Evolutionary conservation across 2,888 invertebrate genomes (phyloP), one percentile per base, ranked within the genome.

Genomic region (Eilema sororculum): DNA sequence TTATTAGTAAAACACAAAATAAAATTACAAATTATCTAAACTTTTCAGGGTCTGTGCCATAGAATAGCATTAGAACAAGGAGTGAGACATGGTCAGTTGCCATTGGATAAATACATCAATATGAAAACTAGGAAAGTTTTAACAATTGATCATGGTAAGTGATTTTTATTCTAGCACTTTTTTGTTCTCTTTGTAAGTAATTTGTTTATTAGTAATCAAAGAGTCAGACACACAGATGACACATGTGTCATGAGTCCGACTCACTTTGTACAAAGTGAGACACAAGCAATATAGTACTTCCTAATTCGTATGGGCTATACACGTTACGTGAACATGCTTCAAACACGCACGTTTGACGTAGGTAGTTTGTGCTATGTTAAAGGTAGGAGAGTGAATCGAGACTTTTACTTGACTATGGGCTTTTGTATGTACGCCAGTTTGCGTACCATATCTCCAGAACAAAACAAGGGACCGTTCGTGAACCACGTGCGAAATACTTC

Each of bases 81-180:
- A 4, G 95, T 99, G 41, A 91, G 92, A 73, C 99, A 99, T 91
- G 98, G 96, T 0, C 97, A 98, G 83, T 93, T 99, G 62, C 99
- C 99, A 0, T 96, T 99, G 79, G 97, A 97, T 77, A 97, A 99
- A 90, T 98, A 97, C 95, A 96, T 99, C 62, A 96, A 97, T 85
- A 97, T 99, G 97, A 98, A 98, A 92, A 97, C 98, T 9, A 96
- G 99, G 82, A 98, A 98, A 94, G 99, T 99, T 65, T 96, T 99
- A 71, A 98, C 99, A 59, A 98, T 99, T 80, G 98, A 99, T 93
- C 99, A 99, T 96, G 99, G 98, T 98, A 94, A 90, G 86, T 80
- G 68, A 57, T 28, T 52, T 24, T 28, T 30, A 57, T 20, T 13
- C 22, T 2, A 13, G 6, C 3, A 22, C 1, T 24, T 37, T 41